These are phyloP conservation scores for Zaprionus lachaisei DNA, from an alignment of 1,140 invertebrate genomes.

Conservation along the genomic window DNA sequence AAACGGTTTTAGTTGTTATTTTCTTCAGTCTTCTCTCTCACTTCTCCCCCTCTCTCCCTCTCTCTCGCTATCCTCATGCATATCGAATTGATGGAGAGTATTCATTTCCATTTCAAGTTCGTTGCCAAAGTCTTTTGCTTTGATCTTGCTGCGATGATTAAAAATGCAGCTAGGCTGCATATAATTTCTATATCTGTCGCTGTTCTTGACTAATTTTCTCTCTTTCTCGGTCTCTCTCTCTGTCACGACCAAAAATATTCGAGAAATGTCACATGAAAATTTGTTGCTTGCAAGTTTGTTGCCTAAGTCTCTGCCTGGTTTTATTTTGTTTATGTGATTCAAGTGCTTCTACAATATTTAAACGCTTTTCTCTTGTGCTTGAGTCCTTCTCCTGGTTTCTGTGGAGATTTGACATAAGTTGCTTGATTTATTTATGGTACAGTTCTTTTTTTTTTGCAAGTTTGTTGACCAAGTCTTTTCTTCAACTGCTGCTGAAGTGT, in stretches of 20 bases:
- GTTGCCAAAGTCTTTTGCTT: slow-evolving; percentile 52
- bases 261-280: background rate
- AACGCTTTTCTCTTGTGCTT: background rate
- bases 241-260: background rate
- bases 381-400: background rate
- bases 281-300: slow-evolving; percentile 46
- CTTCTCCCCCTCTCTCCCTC: background rate
- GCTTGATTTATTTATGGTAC: background rate
- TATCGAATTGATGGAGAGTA: slow-evolving; percentile 9
- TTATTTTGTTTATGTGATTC: background rate
- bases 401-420: background rate
- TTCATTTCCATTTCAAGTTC: slow-evolving; percentile 40
- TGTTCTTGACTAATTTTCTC: slow-evolving; percentile 1
- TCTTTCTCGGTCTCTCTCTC: background rate
- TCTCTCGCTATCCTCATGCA: background rate
- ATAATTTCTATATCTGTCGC: slow-evolving; percentile 9
- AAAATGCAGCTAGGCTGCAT: slow-evolving; percentile 7
- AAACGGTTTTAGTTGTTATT: slow-evolving; percentile 21
- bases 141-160: slow-evolving; percentile 5
- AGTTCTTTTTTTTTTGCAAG: background rate
- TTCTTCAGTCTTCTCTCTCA: background rate
- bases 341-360: background rate
- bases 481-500: no score
- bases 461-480: background rate
- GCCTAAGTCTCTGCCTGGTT: slow-evolving; percentile 53